Evolutionary conservation across 1,140 invertebrate genomes (phyloP).

Genomic region (Saccostrea echinata): DNA sequence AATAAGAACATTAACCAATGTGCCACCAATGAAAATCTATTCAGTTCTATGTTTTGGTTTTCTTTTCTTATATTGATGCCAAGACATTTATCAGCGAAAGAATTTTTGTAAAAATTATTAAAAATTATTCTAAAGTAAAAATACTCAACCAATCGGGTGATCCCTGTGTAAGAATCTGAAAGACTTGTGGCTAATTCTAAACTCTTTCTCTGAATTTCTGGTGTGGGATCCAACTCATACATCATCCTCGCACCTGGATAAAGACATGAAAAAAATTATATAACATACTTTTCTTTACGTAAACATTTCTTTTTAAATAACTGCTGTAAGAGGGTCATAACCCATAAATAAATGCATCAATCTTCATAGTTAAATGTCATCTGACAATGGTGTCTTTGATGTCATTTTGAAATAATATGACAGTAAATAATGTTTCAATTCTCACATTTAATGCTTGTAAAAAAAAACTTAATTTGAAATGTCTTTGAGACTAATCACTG

Average conservation of each 20-base stretch:
- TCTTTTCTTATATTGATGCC: background rate
- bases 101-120: background rate
- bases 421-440: too few relatives aligned
- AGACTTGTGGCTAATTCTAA: slow-evolving; percentile 84
- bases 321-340: too few relatives aligned
- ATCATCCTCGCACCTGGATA: slow-evolving; percentile 84
- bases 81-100: background rate
- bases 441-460: too few relatives aligned
- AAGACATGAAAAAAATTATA: slow-evolving; percentile 47
- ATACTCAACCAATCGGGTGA: slow-evolving; percentile 81
- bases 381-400: too few relatives aligned
- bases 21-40: background rate
- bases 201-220: slow-evolving; percentile 82
- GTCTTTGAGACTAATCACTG: too few relatives aligned
- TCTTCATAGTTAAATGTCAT: too few relatives aligned
- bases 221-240: slow-evolving; percentile 84
- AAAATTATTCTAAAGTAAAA: background rate
- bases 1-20: slow-evolving; percentile 51
- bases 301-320: too few relatives aligned
- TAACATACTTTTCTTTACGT: too few relatives aligned
- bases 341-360: too few relatives aligned
- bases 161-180: slow-evolving; percentile 77
- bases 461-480: too few relatives aligned
- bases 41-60: background rate
- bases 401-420: too few relatives aligned